A percentile compares a stretch with the other conserved stretches of the same genome.
Conservation (phyloP, 1,140 invertebrate genomes). For the Sitobion miscanthi region DNA sequence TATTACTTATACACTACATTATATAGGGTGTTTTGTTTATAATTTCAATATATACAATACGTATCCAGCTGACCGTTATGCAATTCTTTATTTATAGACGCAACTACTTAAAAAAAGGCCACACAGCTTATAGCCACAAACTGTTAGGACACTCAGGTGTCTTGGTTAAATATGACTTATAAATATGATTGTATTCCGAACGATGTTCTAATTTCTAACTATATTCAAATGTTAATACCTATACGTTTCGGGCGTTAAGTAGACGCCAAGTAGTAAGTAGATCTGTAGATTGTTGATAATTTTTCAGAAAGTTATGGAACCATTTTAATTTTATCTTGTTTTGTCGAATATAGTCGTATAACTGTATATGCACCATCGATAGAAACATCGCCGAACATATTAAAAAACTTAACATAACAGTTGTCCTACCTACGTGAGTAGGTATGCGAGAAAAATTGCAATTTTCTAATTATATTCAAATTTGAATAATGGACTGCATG, state of each 20-base stretch:
- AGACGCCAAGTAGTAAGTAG: neutral
- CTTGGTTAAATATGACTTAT: too few relatives aligned
- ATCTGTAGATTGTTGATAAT: neutral
- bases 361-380: neutral
- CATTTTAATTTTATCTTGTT: neutral
- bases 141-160: too few relatives aligned
- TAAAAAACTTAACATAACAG: too few relatives aligned
- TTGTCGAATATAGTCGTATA: neutral
- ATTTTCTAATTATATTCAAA: neutral
- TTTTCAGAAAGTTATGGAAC: neutral
- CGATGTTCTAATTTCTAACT: neutral
- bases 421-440: neutral
- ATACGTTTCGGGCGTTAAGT: neutral
- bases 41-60: too few relatives aligned
- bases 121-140: too few relatives aligned
- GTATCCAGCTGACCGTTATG: too few relatives aligned
- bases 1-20: too few relatives aligned
- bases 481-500: neutral
- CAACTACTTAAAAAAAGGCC: too few relatives aligned
- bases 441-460: neutral
- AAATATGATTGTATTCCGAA: neutral
- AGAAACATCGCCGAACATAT: neutral
- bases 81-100: too few relatives aligned
- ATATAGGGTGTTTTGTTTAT: too few relatives aligned
- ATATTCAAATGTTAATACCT: neutral